These are phyloP conservation scores for Dasyurus viverrinus DNA, from an alignment of 2,113 vertebrate genomes.

Conservation along the genomic window DNA sequence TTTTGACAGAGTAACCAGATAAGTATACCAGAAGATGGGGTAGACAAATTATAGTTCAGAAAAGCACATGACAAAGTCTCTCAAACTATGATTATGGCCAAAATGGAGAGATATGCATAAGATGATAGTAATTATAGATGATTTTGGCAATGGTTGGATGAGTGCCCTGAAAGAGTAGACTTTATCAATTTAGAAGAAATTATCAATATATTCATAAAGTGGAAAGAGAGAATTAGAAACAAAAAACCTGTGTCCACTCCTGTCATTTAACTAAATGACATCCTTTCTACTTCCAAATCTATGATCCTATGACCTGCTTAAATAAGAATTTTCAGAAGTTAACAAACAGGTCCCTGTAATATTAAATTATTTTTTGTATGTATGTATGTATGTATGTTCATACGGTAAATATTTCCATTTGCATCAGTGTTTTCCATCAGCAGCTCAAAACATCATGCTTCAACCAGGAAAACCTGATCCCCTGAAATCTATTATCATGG, in stretches of 20 bases:
- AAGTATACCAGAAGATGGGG: neutral
- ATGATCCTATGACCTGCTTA: neutral
- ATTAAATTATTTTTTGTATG: neutral
- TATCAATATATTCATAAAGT: neutral
- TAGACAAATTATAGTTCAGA: neutral
- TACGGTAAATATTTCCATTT: neutral
- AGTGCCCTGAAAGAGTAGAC: neutral
- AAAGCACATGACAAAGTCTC: neutral
- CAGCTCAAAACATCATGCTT: neutral
- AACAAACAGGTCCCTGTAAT: neutral
- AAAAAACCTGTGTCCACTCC: neutral
- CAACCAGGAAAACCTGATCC: neutral
- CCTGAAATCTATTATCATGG: neutral
- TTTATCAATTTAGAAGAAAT: neutral
- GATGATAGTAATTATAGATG: neutral
- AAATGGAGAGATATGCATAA: neutral
- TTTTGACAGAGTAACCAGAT: neutral
- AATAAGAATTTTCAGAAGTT: neutral
- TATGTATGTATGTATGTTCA: neutral
- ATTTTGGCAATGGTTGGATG: neutral
- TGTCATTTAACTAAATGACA: neutral
- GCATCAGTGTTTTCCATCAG: neutral
- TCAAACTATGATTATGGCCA: neutral
- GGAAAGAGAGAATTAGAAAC: neutral
- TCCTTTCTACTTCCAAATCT: neutral